A percentile compares a stretch with the other conserved stretches of the same genome.
Conservation (phyloP, 2,113 vertebrate genomes). For the Lethenteron reissneri region DNA sequence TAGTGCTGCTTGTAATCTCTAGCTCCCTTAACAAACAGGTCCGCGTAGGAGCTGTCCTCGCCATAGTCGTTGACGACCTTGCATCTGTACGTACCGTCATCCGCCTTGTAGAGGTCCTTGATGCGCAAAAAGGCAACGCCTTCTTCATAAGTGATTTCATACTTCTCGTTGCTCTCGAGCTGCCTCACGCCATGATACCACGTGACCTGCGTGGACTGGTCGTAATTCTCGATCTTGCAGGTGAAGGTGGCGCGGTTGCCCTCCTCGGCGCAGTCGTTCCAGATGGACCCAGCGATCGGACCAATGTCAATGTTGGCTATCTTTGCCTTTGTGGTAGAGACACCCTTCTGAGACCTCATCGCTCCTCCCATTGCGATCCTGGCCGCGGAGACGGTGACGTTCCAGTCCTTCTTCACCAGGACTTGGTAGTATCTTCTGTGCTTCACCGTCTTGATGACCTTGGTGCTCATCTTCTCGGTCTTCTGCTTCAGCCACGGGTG, state of each 20-base stretch:
- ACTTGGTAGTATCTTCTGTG: slow-evolving; percentile 82
- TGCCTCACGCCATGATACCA: slow-evolving; percentile 96
- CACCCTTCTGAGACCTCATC: slow-evolving; percentile 60
- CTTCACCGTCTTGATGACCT: slow-evolving; percentile 48
- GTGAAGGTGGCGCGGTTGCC: slow-evolving; percentile 50
- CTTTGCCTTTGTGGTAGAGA: slow-evolving; percentile 71
- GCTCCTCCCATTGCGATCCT: slow-evolving; percentile 69
- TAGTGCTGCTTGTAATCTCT: slow-evolving; percentile 65
- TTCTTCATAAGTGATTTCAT: slow-evolving; percentile 72
- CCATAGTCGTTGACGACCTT: slow-evolving; percentile 85
- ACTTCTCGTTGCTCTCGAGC: slow-evolving; percentile 57
- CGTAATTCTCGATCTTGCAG: slow-evolving; percentile 82
- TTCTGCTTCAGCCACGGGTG: slow-evolving; percentile 63
- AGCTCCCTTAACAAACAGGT: slow-evolving; percentile 61
- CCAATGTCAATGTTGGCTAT: slow-evolving; percentile 85
- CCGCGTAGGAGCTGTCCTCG: slow-evolving; percentile 72
- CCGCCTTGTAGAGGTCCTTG: slow-evolving; percentile 51
- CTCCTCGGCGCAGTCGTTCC: slow-evolving; percentile 44
- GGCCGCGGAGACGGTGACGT: slow-evolving; percentile 62
- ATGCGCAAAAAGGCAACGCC: slow-evolving; percentile 63
- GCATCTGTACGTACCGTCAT: slow-evolving; percentile 86
- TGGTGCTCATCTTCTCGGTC: slow-evolving; percentile 44
- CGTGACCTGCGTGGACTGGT: slow-evolving; percentile 68
- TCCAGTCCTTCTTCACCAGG: slow-evolving; percentile 72
- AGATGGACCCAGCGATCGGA: slow-evolving; percentile 56